phyloP scores from a whole-genome alignment of 1,140 invertebrate species.

The Dendroctonus valens region DNA sequence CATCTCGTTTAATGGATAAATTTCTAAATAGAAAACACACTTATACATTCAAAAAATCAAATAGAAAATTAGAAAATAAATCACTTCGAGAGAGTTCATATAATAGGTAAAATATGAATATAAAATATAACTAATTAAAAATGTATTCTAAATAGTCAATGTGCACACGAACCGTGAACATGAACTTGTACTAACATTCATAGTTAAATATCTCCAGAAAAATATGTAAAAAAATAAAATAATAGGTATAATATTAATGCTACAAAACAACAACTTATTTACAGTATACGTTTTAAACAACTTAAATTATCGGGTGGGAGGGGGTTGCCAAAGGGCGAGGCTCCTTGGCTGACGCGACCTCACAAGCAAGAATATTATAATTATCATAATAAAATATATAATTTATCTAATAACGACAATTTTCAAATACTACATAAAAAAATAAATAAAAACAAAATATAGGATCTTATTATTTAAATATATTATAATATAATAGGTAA shows the following conservation, averaged over 20 bases:
- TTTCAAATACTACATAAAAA: conserved; percentile 48
- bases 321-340: conserved; percentile 27
- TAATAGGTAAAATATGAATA: conserved; percentile 49
- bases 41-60: conserved; percentile 48
- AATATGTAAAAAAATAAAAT: conserved; percentile 55
- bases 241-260: conserved; percentile 50
- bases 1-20: conserved; percentile 45
- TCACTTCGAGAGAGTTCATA: conserved; percentile 41
- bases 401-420: conserved; percentile 49
- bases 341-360: conserved; percentile 35
- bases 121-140: conserved; percentile 49
- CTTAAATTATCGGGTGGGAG: conserved; percentile 43
- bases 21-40: conserved; percentile 50
- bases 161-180: conserved; percentile 49
- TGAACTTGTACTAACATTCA: conserved; percentile 52
- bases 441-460: conserved; percentile 48
- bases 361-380: conserved; percentile 39
- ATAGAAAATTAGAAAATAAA: conserved; percentile 50
- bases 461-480: conserved; percentile 45
- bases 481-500: conserved; percentile 35
- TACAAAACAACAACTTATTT: conserved; percentile 53
- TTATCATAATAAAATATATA: conserved; percentile 48
- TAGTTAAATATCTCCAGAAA: conserved; percentile 52
- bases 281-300: conserved; percentile 49
- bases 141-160: conserved; percentile 50